Percentiles rank a stretch among this genome's conserved stretches.
phyloP scores from a whole-genome alignment of 2,888 invertebrate genomes.

The Epicampocera succincta region DNA sequence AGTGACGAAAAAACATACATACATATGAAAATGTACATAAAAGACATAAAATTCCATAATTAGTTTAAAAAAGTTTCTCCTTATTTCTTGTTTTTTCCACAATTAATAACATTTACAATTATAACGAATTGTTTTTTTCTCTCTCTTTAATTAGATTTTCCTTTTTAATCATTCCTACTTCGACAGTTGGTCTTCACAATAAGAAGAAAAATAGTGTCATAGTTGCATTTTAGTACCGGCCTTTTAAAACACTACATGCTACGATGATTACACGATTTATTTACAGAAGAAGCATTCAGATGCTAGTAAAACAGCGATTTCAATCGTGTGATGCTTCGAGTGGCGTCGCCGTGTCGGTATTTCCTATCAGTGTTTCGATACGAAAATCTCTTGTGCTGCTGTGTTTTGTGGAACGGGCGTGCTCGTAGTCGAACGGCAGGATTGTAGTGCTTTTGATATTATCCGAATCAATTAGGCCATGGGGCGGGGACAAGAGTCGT shows the following conservation, averaged over 20 bases:
- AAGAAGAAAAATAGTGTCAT: slow-evolving; percentile 39
- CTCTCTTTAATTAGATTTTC: background rate
- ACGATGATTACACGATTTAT: slow-evolving; percentile 38
- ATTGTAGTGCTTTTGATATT: slow-evolving; percentile 71
- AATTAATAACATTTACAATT: slow-evolving; percentile 67
- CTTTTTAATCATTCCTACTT: slow-evolving; percentile 9
- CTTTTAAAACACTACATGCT: slow-evolving; percentile 40
- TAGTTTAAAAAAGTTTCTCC: slow-evolving; percentile 59
- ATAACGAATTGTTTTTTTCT: slow-evolving; percentile 39
- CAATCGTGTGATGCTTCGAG: slow-evolving; percentile 31
- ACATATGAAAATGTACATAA: slow-evolving; percentile 20
- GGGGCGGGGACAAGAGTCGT: slow-evolving; percentile 34
- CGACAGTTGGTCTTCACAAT: slow-evolving; percentile 51
- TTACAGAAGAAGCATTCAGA: slow-evolving; percentile 33
- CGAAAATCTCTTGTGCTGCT: slow-evolving; percentile 81
- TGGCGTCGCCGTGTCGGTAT: slow-evolving; percentile 37
- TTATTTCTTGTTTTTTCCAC: slow-evolving; percentile 27
- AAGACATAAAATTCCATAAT: slow-evolving; percentile 44
- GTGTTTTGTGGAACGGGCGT: slow-evolving; percentile 74
- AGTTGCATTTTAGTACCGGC: slow-evolving; percentile 54
- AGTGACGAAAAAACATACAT: slow-evolving; percentile 49
- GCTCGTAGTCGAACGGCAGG: slow-evolving; percentile 75
- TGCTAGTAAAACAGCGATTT: slow-evolving; percentile 11
- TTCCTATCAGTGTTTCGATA: slow-evolving; percentile 81
- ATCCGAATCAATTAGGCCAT: slow-evolving; percentile 47